These are phyloP conservation scores for Platycnemis pennipes DNA, from an alignment of 2,888 invertebrate species.

Conservation along the genomic window DNA sequence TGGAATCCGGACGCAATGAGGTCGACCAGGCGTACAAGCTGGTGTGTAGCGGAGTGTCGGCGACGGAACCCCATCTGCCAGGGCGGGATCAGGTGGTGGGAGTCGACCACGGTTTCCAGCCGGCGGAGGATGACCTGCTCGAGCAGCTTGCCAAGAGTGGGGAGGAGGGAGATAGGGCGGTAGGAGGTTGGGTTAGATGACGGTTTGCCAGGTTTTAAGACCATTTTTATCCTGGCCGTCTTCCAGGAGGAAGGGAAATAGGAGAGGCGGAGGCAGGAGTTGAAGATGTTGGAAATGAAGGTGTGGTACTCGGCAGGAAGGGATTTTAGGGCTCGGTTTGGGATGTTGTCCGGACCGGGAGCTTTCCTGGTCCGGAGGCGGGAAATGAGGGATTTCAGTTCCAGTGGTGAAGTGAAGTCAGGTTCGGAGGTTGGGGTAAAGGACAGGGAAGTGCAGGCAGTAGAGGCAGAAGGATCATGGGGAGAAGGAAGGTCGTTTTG, in stretches of 20 bases:
- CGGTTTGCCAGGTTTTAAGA: not conserved
- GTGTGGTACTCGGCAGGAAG: too few species aligned
- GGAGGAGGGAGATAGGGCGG: not conserved
- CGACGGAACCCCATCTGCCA: not conserved
- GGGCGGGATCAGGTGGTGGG: not conserved
- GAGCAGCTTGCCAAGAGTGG: not conserved
- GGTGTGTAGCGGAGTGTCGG: not conserved
- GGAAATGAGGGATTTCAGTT: too few species aligned
- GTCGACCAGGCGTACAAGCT: not conserved
- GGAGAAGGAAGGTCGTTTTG: too few species aligned
- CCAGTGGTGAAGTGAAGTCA: too few species aligned
- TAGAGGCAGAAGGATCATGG: too few species aligned
- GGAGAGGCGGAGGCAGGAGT: not conserved
- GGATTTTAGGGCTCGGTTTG: too few species aligned
- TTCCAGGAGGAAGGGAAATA: not conserved
- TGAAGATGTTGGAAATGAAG: too few species aligned
- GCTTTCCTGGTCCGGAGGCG: too few species aligned
- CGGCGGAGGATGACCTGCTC: not conserved
- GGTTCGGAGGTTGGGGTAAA: too few species aligned
- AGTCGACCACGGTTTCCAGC: not conserved
- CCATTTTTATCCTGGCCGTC: not conserved
- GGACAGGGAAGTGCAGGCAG: too few species aligned
- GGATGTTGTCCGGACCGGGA: too few species aligned
- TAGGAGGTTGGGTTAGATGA: not conserved
- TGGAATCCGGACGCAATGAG: not conserved